Base-by-base conservation (phyloP, 2,113 vertebrate genomes). In the Neolamprologus cancellatus region DNA sequence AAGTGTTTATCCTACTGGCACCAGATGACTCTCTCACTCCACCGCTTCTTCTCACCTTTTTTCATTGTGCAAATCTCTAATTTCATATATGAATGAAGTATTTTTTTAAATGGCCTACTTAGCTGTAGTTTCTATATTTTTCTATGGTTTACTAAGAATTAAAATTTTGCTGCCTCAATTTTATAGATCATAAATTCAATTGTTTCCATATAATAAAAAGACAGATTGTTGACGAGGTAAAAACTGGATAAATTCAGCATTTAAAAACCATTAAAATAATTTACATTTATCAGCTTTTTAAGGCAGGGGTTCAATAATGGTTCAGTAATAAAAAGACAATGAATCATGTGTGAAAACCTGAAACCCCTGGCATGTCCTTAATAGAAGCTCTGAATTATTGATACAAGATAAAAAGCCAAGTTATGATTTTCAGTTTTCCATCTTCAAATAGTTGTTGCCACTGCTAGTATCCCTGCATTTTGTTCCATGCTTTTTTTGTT, bases 1-100 rank as follows among this genome's bases (percentile, higher is more conserved):
- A 13, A 88, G 39, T 80, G 78, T 89, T 88, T 91, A 97, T 89
- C 92, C 96, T 82, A 94, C 96, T 64, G 92, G 78, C 15, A 53
- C 86, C 82, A 61, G 83, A 46, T 69, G 59, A 85, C 78, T 81
- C 66, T 85, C 61, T 90, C 87, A 88, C 59, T 88, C 3, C 81
- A n/a, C 6, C 0, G 3, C 81, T 80, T 88, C 85, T 64, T 87
- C 71, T 84, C 32, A 59, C 17, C 15, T 83, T 12, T 30, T 36
- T 46, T 78, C 44, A 44, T 54, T 50, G 54, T 44, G 34, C 46
- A 82, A 57, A 78, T 8, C n/a, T 17, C 4, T 10, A 25, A 64
- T 74, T 84, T 46, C 8, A 23, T 28, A 13, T 18, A 18, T 50
- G 18, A 23, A 5, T 46, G 12, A 44, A 32, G 5, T 7, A 0